Conservation (phyloP, 2,888 invertebrate species). For the Hydroisotoma schaefferi region DNA sequence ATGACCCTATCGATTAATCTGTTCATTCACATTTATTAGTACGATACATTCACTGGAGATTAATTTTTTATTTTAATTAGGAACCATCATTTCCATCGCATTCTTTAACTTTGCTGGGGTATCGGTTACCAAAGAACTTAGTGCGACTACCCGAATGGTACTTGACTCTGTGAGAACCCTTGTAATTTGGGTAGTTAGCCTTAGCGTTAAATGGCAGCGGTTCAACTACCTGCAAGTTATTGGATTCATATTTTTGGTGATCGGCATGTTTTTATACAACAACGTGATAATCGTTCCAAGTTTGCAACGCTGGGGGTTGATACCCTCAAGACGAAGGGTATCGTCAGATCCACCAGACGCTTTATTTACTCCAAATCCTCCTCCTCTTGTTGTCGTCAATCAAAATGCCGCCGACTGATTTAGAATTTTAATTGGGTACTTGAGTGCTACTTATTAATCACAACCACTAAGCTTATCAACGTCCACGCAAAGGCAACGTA, state of each 20-base stretch:
- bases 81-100: constrained; percentile 79
- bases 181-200: constrained; percentile 81
- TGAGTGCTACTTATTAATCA: too few species aligned
- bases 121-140: constrained; percentile 87
- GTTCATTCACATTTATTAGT: constrained; percentile 6
- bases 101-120: constrained; percentile 91
- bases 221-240: constrained; percentile 76
- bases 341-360: constrained; percentile 37
- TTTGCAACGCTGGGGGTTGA: constrained; percentile 37
- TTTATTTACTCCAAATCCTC: constrained; percentile 34
- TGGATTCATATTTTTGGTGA: constrained; percentile 71
- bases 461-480: too few species aligned
- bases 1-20: constrained; percentile 48
- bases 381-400: neutral
- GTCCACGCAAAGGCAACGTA: too few species aligned
- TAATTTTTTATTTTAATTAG: constrained; percentile 53
- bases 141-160: constrained; percentile 86
- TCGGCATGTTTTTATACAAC: constrained; percentile 82
- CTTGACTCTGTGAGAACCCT: constrained; percentile 83
- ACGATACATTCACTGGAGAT: neutral
- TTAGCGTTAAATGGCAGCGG: constrained; percentile 70
- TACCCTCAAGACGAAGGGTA: constrained; percentile 32
- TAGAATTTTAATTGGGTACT: too few species aligned
- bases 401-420: neutral
- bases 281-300: constrained; percentile 52